These are phyloP conservation scores for Kryptolebias marmoratus DNA, from an alignment of 2,113 vertebrate genomes.

Conservation along the genomic window DNA sequence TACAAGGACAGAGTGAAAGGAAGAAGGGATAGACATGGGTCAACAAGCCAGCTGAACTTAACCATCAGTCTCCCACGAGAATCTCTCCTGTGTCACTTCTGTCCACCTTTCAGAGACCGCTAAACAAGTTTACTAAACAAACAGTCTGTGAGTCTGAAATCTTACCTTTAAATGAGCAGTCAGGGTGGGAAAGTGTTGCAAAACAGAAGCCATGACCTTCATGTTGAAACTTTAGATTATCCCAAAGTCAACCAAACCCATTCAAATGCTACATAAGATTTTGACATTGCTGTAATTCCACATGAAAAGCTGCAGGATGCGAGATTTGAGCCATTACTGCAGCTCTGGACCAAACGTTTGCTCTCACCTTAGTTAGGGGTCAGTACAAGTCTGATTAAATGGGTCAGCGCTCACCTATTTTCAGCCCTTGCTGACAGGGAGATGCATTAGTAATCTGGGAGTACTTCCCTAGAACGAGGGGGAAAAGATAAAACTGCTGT, in stretches of 20 bases:
- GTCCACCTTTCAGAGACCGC: slow-evolving; percentile 50
- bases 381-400: slow-evolving; percentile 76
- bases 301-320: slow-evolving; percentile 28
- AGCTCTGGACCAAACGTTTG: slow-evolving; percentile 68
- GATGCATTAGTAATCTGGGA: slow-evolving; percentile 77
- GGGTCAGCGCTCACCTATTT: slow-evolving; percentile 78
- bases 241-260: slow-evolving; percentile 42
- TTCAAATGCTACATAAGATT: slow-evolving; percentile 40
- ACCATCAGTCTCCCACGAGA: slow-evolving; percentile 77
- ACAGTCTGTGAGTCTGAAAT: slow-evolving; percentile 36
- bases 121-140: slow-evolving; percentile 68
- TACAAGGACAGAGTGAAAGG: slow-evolving; percentile 54
- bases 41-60: slow-evolving; percentile 77
- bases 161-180: slow-evolving; percentile 44
- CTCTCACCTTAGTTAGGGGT: slow-evolving; percentile 74
- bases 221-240: slow-evolving; percentile 52
- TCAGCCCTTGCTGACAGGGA: slow-evolving; percentile 73
- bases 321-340: slow-evolving; percentile 44
- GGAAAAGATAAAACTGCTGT: slow-evolving; percentile 70
- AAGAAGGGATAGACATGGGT: slow-evolving; percentile 73
- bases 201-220: slow-evolving; percentile 50
- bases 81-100: slow-evolving; percentile 58
- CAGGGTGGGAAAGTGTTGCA: slow-evolving; percentile 54
- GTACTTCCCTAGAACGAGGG: slow-evolving; percentile 65
- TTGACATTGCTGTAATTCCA: slow-evolving; percentile 32